Percentiles rank a stretch among this genome's conserved stretches.
phyloP scores from a whole-genome alignment of 2,113 vertebrate genomes.

The Lophochroa leadbeateri region DNA sequence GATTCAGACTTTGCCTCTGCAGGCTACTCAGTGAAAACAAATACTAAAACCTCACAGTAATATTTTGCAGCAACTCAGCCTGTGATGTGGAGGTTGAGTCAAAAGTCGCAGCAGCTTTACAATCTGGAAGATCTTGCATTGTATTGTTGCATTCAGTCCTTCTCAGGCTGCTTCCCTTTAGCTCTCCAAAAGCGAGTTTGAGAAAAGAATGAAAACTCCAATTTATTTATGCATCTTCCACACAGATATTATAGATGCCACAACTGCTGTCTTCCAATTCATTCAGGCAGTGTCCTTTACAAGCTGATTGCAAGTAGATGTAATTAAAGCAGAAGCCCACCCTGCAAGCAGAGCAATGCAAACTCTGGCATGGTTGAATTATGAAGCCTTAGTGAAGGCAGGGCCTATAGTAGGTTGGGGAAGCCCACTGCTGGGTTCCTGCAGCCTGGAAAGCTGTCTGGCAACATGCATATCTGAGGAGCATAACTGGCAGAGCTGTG shows the following conservation, averaged over 20 bases:
- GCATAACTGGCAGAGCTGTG: neutral
- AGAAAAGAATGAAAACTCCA: conserved; percentile 46
- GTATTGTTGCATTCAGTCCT: neutral
- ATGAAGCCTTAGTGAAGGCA: neutral
- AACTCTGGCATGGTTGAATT: neutral
- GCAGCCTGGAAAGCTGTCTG: neutral
- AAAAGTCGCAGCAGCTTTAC: neutral
- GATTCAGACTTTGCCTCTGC: neutral
- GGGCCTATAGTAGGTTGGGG: neutral
- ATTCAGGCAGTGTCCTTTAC: neutral
- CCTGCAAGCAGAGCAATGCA: neutral
- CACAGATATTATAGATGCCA: neutral
- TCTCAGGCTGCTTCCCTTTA: neutral
- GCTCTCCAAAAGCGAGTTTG: neutral
- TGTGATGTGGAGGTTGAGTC: neutral
- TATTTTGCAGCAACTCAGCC: neutral
- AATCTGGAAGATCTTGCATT: neutral
- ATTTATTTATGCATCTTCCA: conserved; percentile 7
- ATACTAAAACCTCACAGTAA: neutral
- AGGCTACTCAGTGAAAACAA: neutral
- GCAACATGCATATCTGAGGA: accelerated
- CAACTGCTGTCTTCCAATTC: neutral
- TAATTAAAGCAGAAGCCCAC: neutral
- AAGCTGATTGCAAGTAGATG: neutral
- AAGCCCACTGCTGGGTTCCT: accelerated